Percentiles rank a stretch among this genome's conserved stretches.
Evolutionary conservation across 1,140 invertebrate genomes (phyloP).

Genomic region (Pseudomyrmex gracilis): DNA sequence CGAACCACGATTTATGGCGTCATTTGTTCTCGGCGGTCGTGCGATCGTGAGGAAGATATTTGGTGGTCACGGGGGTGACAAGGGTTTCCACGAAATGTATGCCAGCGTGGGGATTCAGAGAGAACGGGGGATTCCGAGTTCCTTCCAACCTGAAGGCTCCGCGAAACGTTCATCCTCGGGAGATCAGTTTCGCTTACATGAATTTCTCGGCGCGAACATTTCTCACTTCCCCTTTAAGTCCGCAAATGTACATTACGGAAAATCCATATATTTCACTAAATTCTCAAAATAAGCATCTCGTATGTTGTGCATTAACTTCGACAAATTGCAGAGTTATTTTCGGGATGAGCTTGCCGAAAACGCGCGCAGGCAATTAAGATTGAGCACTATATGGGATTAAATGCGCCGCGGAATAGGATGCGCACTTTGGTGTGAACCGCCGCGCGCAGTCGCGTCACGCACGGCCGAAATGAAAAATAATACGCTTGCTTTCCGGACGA

Average conservation of each 20-base stretch:
- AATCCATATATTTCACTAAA: not conserved
- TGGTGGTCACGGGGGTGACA: conserved; percentile 56
- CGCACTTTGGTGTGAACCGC: conserved; percentile 1
- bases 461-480: conserved; percentile 33
- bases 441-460: not conserved
- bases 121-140: not conserved
- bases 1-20: conserved; percentile 64
- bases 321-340: not conserved
- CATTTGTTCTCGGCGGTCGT: conserved; percentile 54
- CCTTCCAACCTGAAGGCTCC: conserved; percentile 24
- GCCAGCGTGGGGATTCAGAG: conserved; percentile 34
- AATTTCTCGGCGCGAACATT: not conserved
- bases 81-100: conserved; percentile 62
- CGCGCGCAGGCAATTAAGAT: not conserved
- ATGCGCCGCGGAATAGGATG: not conserved
- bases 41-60: conserved; percentile 64
- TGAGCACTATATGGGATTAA: not conserved
- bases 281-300: not conserved
- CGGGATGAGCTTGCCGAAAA: not conserved
- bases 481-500: conserved; percentile 1
- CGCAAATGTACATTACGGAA: not conserved
- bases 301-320: not conserved
- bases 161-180: conserved; percentile 37
- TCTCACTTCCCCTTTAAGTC: not conserved
- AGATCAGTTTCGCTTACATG: conserved; percentile 2